Conservation (phyloP, 2,113 vertebrate species). For the Laterallus jamaicensis region DNA sequence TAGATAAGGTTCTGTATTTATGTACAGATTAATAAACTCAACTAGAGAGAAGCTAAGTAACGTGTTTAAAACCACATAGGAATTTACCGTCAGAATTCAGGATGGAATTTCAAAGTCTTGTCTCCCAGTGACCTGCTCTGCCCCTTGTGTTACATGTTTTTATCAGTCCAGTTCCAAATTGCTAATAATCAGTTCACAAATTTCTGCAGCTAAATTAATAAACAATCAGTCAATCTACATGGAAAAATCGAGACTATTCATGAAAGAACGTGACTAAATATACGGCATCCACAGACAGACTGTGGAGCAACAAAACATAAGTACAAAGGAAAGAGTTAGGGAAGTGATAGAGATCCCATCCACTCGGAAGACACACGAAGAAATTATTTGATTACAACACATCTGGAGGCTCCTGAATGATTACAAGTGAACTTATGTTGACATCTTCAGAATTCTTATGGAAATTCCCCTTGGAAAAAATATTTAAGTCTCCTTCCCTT, state of each 20-base stretch:
- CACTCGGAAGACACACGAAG: not conserved
- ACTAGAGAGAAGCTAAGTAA: not conserved
- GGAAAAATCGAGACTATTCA: not conserved
- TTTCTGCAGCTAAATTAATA: not conserved
- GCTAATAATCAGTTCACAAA: not conserved
- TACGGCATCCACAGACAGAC: not conserved
- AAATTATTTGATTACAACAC: not conserved
- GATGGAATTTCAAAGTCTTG: not conserved
- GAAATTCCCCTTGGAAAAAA: not conserved
- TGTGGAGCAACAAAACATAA: not conserved
- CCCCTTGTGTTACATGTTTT: not conserved
- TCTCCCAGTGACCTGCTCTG: not conserved
- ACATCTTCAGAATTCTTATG: not conserved
- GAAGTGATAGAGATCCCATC: not conserved
- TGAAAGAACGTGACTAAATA: not conserved
- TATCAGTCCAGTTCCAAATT: not conserved
- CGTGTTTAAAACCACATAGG: not conserved
- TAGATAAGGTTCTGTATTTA: not conserved
- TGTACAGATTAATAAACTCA: not conserved
- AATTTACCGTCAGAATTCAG: not conserved
- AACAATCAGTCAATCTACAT: not conserved
- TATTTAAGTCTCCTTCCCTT: not conserved
- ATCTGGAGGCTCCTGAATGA: not conserved
- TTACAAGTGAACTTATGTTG: not conserved
- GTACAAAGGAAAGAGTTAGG: not conserved